A percentile compares a stretch with the other conserved stretches of the same genome.
These are phyloP conservation scores for Cavia aperea DNA, from an alignment of 2,113 vertebrate genomes.

Conservation along the genomic window DNA sequence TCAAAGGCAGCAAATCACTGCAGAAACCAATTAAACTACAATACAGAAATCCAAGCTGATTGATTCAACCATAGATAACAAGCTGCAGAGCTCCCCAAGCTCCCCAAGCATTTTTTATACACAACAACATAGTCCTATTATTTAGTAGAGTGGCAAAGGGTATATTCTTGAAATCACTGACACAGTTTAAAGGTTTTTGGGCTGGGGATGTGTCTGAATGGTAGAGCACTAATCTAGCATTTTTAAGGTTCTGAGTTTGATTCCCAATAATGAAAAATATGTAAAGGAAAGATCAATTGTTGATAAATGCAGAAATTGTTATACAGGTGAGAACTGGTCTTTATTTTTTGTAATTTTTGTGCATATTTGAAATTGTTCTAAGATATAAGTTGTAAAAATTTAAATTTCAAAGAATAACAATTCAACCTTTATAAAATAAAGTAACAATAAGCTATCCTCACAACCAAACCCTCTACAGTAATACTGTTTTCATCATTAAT, in stretches of 20 bases:
- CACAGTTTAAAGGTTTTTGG: background rate
- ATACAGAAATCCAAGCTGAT: background rate
- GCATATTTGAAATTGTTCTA: background rate
- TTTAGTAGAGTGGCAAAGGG: background rate
- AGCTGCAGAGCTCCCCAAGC: background rate
- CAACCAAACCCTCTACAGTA: background rate
- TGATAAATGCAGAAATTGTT: background rate
- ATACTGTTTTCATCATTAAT: background rate
- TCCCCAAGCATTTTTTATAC: background rate
- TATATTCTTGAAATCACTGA: background rate
- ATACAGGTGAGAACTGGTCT: background rate
- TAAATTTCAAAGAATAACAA: background rate
- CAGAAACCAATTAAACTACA: constrained; percentile 25
- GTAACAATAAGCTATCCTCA: background rate
- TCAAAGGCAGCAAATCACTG: background rate
- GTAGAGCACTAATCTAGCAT: background rate
- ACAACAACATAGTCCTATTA: background rate
- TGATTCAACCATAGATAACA: background rate
- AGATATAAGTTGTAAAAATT: background rate
- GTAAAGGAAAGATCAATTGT: background rate
- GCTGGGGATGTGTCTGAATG: background rate
- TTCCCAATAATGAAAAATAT: background rate
- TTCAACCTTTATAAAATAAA: background rate
- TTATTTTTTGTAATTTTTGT: background rate
- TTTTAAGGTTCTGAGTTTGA: background rate